phyloP scores from a whole-genome alignment of 1,140 invertebrate genomes.

The Leptinotarsa defecta region DNA sequence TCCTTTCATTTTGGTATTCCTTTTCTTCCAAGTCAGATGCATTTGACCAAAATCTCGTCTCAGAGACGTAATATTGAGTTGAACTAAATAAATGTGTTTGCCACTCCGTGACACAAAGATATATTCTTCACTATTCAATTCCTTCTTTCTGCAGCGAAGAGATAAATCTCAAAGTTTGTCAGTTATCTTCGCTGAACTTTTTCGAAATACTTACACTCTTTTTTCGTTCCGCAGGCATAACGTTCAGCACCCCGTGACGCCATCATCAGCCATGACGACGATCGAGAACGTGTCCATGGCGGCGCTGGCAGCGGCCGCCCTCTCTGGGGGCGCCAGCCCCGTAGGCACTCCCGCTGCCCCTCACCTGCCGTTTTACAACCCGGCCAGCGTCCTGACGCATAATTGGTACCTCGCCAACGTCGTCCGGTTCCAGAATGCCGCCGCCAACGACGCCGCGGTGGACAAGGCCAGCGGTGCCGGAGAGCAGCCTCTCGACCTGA shows the following conservation, averaged over 20 bases:
- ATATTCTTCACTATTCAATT: no score
- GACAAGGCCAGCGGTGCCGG: slow-evolving; percentile 48
- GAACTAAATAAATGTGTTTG: no score
- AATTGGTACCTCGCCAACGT: slow-evolving; percentile 50
- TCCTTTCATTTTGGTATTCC: no score
- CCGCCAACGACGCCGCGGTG: slow-evolving; percentile 25
- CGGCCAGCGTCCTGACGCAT: slow-evolving; percentile 43
- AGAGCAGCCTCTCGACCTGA: slow-evolving; percentile 80
- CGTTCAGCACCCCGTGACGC: slow-evolving; percentile 26
- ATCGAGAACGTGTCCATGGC: slow-evolving; percentile 65
- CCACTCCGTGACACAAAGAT: no score
- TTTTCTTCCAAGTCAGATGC: no score
- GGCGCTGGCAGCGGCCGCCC: slow-evolving; percentile 66
- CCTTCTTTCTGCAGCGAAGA: no score
- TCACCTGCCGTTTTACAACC: slow-evolving; percentile 49
- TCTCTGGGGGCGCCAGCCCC: slow-evolving; percentile 59
- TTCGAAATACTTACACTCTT: background rate
- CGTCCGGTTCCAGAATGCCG: slow-evolving; percentile 47
- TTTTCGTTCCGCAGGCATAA: slow-evolving; percentile 22
- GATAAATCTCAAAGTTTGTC: no score
- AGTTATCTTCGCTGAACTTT: background rate
- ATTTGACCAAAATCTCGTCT: no score
- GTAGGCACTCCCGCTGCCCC: slow-evolving; percentile 40
- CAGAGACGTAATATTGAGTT: no score
- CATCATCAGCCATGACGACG: slow-evolving; percentile 54